Conservation (phyloP, 2,113 vertebrate species). For the Hemichromis elongatus region DNA sequence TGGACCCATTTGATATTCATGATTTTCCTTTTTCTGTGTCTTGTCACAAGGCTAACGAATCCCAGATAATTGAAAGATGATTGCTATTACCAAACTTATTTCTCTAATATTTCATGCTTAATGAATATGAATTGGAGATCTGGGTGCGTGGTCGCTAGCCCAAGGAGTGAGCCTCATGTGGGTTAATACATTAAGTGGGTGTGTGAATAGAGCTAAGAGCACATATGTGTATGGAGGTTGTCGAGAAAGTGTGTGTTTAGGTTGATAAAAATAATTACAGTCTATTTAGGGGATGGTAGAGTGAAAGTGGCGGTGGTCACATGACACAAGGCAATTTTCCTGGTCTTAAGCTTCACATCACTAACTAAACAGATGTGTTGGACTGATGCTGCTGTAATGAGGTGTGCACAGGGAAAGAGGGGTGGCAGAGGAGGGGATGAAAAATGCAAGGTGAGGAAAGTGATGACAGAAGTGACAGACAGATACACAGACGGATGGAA, state of each 20-base stretch:
- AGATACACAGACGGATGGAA: slow-evolving; percentile 16
- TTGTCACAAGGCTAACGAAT: slow-evolving; percentile 67
- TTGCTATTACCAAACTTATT: slow-evolving; percentile 70
- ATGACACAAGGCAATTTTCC: slow-evolving; percentile 40
- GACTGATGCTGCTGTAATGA: slow-evolving; percentile 35
- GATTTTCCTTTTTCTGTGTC: slow-evolving; percentile 65
- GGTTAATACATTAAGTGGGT: background rate
- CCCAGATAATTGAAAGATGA: slow-evolving; percentile 75
- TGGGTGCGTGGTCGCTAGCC: slow-evolving; percentile 18
- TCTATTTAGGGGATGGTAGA: slow-evolving; percentile 11
- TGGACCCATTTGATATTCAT: slow-evolving; percentile 74
- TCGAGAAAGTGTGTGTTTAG: background rate
- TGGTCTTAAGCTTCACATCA: slow-evolving; percentile 26
- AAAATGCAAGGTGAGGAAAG: background rate
- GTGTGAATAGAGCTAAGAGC: slow-evolving; percentile 7
- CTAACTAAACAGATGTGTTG: slow-evolving; percentile 42
- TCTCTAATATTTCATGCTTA: slow-evolving; percentile 69
- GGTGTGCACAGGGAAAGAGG: background rate
- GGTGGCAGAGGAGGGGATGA: background rate
- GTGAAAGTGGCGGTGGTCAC: slow-evolving; percentile 13
- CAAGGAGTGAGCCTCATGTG: background rate
- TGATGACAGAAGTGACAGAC: slow-evolving; percentile 21
- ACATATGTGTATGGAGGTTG: background rate
- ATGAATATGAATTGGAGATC: slow-evolving; percentile 69
- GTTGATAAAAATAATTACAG: slow-evolving; percentile 46